Conservation (phyloP, 2,888 invertebrate genomes). For the Poecilus cupreus region DNA sequence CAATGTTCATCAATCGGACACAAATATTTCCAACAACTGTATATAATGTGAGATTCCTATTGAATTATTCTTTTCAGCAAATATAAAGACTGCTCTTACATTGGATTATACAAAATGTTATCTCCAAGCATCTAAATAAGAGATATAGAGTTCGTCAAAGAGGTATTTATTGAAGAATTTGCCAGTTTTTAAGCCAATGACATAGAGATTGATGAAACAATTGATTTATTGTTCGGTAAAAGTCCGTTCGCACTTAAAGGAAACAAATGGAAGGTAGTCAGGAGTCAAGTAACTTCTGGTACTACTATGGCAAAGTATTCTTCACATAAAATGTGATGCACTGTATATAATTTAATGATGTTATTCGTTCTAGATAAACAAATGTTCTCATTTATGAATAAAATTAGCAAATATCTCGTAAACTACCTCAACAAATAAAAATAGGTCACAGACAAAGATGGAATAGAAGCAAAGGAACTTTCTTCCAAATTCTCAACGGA, state of each 20-base stretch:
- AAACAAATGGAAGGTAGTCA: conserved; percentile 73
- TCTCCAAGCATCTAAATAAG: conserved; percentile 67
- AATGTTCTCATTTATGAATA: conserved; percentile 73
- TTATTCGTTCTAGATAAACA: conserved; percentile 69
- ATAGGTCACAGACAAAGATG: conserved; percentile 65
- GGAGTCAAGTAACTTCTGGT: conserved; percentile 73
- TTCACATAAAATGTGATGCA: not conserved
- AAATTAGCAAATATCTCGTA: conserved; percentile 71
- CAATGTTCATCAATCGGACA: no score
- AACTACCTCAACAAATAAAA: conserved; percentile 69
- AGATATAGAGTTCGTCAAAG: conserved; percentile 69
- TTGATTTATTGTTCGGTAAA: conserved; percentile 72
- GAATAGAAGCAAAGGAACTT: conserved; percentile 72
- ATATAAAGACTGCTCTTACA: conserved; percentile 67
- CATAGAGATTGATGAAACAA: conserved; percentile 69
- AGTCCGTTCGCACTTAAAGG: conserved; percentile 74
- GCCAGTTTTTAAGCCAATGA: conserved; percentile 70
- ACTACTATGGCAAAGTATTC: conserved; percentile 73
- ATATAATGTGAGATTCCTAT: no score
- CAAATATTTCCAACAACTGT: no score
- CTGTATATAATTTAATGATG: not conserved
- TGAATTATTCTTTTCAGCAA: conserved; percentile 64
- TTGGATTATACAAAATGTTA: conserved; percentile 68
- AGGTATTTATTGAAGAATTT: conserved; percentile 69
- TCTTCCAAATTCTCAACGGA: conserved; percentile 70